These are phyloP conservation scores for Mormyrus proboscirostris DNA, from an alignment of 2,797 vertebrate species.

Conservation along the genomic window DNA sequence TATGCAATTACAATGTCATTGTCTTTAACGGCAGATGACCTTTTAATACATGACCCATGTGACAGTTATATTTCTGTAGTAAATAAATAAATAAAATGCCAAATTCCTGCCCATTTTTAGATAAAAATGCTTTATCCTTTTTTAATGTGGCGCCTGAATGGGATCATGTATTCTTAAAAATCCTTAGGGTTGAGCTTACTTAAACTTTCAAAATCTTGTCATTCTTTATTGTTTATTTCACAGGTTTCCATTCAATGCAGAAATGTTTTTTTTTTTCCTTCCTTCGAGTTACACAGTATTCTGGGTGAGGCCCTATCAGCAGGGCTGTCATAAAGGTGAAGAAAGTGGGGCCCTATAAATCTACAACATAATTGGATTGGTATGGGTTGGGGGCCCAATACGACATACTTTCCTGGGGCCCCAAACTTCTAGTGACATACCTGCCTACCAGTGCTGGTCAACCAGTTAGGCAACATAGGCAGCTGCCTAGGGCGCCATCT, in stretches of 20 bases:
- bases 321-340: not conserved
- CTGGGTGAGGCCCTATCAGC: not conserved
- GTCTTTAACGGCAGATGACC: not conserved
- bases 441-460: not conserved
- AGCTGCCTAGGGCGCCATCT: not conserved
- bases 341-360: not conserved
- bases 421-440: not conserved
- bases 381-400: not conserved
- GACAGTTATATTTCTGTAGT: not conserved
- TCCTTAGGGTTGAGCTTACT: not conserved
- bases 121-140: not conserved
- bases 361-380: not conserved
- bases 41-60: not conserved
- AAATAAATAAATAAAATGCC: not conserved
- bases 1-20: not conserved
- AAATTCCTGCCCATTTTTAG: not conserved
- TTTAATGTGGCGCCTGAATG: not conserved
- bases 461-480: not conserved
- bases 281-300: not conserved
- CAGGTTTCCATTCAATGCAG: not conserved
- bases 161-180: not conserved
- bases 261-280: not conserved
- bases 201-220: not conserved
- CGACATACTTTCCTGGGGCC: not conserved
- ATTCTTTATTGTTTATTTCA: not conserved